phyloP scores from a whole-genome alignment of 2,888 invertebrate genomes.

The Hipparchia semele region DNA sequence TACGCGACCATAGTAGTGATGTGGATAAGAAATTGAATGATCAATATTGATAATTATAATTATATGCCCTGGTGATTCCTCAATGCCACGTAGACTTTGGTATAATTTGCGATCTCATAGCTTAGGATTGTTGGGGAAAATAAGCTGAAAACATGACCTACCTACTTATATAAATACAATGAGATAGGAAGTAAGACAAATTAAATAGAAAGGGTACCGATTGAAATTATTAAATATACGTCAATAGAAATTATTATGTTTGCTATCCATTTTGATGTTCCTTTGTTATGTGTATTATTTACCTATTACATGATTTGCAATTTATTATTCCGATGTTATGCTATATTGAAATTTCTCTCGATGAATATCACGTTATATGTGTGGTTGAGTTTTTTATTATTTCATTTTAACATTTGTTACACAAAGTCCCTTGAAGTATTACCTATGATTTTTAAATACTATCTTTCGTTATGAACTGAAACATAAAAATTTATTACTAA shows the following conservation, averaged over 20 bases:
- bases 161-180: neutral
- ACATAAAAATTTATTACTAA: constrained; percentile 58
- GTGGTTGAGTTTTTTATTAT: neutral
- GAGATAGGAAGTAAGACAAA: constrained; percentile 3
- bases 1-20: constrained; percentile 34
- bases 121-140: constrained; percentile 4
- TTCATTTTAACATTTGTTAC: neutral
- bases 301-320: neutral
- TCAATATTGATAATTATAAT: constrained; percentile 6
- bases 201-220: neutral
- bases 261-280: neutral
- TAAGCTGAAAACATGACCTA: neutral
- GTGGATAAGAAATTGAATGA: constrained; percentile 27
- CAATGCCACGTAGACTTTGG: constrained; percentile 10
- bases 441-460: neutral
- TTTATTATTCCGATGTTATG: neutral
- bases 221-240: neutral
- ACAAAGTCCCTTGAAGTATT: neutral
- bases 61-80: constrained; percentile 26
- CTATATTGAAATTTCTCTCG: neutral
- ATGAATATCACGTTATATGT: constrained; percentile 7
- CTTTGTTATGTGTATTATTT: neutral
- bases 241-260: neutral
- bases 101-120: constrained; percentile 34
- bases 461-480: constrained; percentile 6